Conservation (phyloP, 2,113 vertebrate species). For the Ailuropoda melanoleuca region DNA sequence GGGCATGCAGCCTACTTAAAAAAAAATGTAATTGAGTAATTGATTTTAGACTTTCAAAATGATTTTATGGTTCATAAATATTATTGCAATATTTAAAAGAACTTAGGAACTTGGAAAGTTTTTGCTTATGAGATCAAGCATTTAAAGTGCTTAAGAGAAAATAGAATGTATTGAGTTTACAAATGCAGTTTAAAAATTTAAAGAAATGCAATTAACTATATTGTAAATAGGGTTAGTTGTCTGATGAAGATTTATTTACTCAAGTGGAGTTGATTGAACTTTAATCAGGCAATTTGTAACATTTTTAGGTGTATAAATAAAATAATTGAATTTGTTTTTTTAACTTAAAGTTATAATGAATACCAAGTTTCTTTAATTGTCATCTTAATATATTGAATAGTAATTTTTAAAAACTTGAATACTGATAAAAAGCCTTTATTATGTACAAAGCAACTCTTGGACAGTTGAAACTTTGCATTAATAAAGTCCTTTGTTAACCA, state of each 20-base stretch:
- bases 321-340: background rate
- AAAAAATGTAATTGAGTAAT: background rate
- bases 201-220: background rate
- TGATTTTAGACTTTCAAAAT: background rate
- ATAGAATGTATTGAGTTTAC: background rate
- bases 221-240: background rate
- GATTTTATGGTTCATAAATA: background rate
- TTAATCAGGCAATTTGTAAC: conserved; percentile 9
- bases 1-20: background rate
- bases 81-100: background rate
- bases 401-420: background rate
- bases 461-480: background rate
- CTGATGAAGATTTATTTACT: conserved; percentile 16
- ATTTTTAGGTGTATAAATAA: background rate
- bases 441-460: background rate
- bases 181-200: background rate
- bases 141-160: conserved; percentile 8
- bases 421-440: background rate
- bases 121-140: background rate
- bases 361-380: background rate
- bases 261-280: background rate
- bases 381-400: background rate
- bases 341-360: background rate
- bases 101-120: background rate
- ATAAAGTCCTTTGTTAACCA: background rate